These are phyloP conservation scores for Ips nitidus DNA, from an alignment of 1,140 invertebrate genomes.

Conservation along the genomic window DNA sequence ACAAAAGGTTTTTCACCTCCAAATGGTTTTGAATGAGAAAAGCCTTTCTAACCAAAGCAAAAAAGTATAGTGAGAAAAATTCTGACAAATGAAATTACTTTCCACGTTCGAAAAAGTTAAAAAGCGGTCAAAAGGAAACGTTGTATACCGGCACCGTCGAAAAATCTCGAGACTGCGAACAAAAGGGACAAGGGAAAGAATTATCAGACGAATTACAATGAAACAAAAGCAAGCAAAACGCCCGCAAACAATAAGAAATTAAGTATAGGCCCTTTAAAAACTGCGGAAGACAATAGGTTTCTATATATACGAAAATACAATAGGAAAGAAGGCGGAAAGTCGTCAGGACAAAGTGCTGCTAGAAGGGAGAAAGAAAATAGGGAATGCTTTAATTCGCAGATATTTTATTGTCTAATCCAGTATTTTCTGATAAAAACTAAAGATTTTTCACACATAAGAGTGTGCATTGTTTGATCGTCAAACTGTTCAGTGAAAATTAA, in stretches of 20 bases:
- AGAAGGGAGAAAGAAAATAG: constrained; percentile 32
- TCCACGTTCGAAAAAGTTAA: constrained; percentile 1
- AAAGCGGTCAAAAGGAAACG: constrained; percentile 21
- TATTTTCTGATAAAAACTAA: too few species aligned
- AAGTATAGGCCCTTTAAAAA: constrained; percentile 42
- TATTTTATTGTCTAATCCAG: too few species aligned
- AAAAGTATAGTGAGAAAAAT: too few species aligned
- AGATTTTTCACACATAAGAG: too few species aligned
- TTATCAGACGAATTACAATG: constrained; percentile 39
- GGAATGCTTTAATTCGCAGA: too few species aligned
- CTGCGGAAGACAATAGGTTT: constrained; percentile 43
- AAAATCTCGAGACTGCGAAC: constrained; percentile 22
- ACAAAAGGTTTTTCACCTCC: too few species aligned
- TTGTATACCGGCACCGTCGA: background rate
- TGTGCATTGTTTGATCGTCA: constrained; percentile 10
- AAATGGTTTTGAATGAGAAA: too few species aligned
- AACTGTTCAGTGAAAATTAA: constrained; percentile 28
- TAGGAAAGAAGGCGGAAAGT: constrained; percentile 46
- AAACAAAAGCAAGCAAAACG: constrained; percentile 41
- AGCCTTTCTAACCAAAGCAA: too few species aligned
- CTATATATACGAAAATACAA: constrained; percentile 46
- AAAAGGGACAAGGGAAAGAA: constrained; percentile 30
- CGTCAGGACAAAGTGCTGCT: constrained; percentile 45
- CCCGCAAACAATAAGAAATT: constrained; percentile 39
- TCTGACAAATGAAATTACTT: background rate